Conservation (phyloP, 2,888 invertebrate genomes). For the Morinoia aosen region DNA sequence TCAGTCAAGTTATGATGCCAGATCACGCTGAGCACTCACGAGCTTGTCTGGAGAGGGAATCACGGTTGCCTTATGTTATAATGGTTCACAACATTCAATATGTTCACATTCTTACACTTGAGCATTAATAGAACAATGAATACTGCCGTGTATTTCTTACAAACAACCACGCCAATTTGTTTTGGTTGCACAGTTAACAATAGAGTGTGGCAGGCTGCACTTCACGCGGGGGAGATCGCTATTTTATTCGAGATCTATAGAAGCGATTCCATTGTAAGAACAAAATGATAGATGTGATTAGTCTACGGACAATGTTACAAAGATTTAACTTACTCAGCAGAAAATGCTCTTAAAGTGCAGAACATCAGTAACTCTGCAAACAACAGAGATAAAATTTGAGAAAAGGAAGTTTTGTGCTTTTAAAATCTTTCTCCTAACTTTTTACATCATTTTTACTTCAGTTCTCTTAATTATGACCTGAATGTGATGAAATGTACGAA, state of each 20-base stretch:
- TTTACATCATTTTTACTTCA: too few species aligned
- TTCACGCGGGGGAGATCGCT: not conserved
- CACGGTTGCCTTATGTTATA: not conserved
- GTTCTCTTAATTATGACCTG: too few species aligned
- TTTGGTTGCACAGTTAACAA: not conserved
- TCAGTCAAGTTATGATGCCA: slow-evolving; percentile 33
- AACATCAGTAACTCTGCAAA: too few species aligned
- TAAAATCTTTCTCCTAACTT: too few species aligned
- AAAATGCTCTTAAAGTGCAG: not conserved
- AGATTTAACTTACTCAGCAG: not conserved
- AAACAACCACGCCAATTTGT: not conserved
- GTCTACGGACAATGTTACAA: slow-evolving; percentile 1
- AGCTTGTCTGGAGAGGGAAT: not conserved
- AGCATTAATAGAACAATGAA: not conserved
- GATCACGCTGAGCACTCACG: slow-evolving; percentile 19
- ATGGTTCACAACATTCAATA: not conserved
- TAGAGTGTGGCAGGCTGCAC: not conserved
- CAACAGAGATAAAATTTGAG: too few species aligned
- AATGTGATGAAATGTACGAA: too few species aligned
- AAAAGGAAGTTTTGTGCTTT: too few species aligned
- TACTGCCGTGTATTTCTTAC: not conserved
- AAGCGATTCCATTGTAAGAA: not conserved
- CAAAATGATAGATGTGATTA: not conserved
- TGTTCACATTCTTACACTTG: not conserved
- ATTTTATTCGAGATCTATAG: not conserved